Evolutionary conservation across 2,888 invertebrate genomes (phyloP), one percentile per base, ranked within the genome.

Genomic region (Emesis furor): DNA sequence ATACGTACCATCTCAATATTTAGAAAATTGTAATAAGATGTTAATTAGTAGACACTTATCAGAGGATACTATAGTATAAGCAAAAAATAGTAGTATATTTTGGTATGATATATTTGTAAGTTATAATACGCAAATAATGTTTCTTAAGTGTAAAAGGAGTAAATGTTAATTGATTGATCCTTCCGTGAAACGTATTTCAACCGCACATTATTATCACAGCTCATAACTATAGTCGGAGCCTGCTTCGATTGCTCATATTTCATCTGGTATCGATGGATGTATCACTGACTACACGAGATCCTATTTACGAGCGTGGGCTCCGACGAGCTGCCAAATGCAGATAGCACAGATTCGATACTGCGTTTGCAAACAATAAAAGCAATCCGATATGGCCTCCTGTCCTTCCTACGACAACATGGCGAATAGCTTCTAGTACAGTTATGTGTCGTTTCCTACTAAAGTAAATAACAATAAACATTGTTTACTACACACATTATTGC

Each of bases 251-350:
- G 93, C 93, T 94, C 94, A 95, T 95, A 95, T 95, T 95, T 95
- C 95, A 95, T 93, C 90, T 91, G 85, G 91, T 95, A 95, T 95
- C 95, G 92, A 93, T 89, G 93, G 92, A 94, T 94, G 94, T 95
- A 95, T 94, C 94, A 94, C 92, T 90, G 92, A 91, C 77, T 84
- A 85, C 94, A 94, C 92, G 85, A 92, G 93, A 93, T 93, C 92
- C 92, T 93, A 94, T 95, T 95, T 94, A 95, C 92, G 94, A 95
- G 94, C 93, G 91, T 92, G 90, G 91, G 91, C 91, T 88, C 91
- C 92, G 92, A 91, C 88, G 88, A 87, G 93, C 93, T 93, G 93
- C 93, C 90, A 92, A 86, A 88, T 73, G 89, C 83, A 91, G 92
- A 93, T 94, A 93, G 91, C 88, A 87, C 89, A 90, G 92, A 93